These are phyloP conservation scores for Betta splendens DNA, from an alignment of 2,797 vertebrate species.

Conservation along the genomic window DNA sequence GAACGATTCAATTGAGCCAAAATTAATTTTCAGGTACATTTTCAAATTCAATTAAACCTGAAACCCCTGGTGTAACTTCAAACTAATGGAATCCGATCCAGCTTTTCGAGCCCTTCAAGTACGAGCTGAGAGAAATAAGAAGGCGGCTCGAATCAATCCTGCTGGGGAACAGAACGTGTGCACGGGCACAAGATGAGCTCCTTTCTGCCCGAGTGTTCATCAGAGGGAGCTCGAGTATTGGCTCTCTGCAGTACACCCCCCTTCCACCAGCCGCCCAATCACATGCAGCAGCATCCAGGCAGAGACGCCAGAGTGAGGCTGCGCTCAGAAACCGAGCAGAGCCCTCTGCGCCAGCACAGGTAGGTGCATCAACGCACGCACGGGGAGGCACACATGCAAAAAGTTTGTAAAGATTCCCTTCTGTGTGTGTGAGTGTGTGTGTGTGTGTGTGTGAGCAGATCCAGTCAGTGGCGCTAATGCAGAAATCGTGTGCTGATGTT, in stretches of 20 bases:
- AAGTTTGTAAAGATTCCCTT: conserved; percentile 52
- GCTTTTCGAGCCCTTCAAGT: background rate
- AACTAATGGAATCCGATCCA: background rate
- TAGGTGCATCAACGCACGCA: conserved; percentile 52
- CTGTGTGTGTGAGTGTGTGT: too few species aligned
- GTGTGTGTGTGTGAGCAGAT: conserved; percentile 11
- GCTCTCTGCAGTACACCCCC: conserved; percentile 56
- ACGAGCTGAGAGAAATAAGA: background rate
- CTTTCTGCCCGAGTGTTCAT: conserved; percentile 34
- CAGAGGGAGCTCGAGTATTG: conserved; percentile 71
- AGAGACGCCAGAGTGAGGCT: conserved; percentile 49
- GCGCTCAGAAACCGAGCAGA: conserved; percentile 63
- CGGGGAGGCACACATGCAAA: conserved; percentile 4
- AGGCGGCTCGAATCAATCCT: conserved; percentile 2
- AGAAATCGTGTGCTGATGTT: conserved; percentile 22
- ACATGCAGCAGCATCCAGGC: conserved; percentile 40
- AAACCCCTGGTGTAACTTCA: background rate
- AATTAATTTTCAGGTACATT: background rate
- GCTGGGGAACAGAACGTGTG: conserved; percentile 8
- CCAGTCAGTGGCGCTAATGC: conserved; percentile 13
- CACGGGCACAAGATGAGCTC: conserved; percentile 32
- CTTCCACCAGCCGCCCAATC: conserved; percentile 54
- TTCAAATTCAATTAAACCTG: background rate
- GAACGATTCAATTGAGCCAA: background rate
- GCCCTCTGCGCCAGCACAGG: conserved; percentile 57